Conservation (phyloP, 2,113 vertebrate genomes). For the Carlito syrichta region DNA sequence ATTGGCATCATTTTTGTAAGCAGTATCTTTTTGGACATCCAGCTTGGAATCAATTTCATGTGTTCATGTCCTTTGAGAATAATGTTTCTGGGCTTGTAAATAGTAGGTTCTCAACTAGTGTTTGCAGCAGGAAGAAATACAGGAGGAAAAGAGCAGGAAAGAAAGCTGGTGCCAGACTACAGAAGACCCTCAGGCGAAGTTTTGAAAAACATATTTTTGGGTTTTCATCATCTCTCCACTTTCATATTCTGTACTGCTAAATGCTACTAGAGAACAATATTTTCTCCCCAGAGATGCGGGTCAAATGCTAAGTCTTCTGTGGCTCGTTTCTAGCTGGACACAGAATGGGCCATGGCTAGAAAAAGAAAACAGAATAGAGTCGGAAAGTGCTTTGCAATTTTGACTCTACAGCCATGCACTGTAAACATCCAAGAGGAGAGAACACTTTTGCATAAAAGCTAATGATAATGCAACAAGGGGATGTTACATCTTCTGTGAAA, state of each 20-base stretch:
- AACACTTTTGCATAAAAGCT: not conserved
- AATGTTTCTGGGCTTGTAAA: not conserved
- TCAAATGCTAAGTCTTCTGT: too few relatives aligned
- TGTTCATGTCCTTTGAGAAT: not conserved
- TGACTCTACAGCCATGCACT: accelerated
- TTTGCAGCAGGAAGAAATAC: not conserved
- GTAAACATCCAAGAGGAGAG: too few relatives aligned
- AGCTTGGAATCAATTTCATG: not conserved
- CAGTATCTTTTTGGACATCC: not conserved
- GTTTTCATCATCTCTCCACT: not conserved
- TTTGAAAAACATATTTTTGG: not conserved
- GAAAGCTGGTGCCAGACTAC: not conserved
- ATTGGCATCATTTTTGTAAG: not conserved
- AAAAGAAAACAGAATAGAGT: not conserved
- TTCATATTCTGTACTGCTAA: too few relatives aligned
- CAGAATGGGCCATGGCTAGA: not conserved
- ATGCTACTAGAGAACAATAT: too few relatives aligned
- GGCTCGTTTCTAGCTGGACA: not conserved
- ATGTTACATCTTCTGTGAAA: not conserved
- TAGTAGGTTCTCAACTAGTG: accelerated
- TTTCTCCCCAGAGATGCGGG: not conserved
- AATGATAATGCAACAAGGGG: too few relatives aligned
- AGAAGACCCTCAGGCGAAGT: not conserved
- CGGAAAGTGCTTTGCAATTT: not conserved
- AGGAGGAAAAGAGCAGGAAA: too few relatives aligned